Evolutionary conservation across 2,113 vertebrate species (phyloP), one percentile per base, ranked within the genome.

Genomic region (Dendropsophus ebraccatus): DNA sequence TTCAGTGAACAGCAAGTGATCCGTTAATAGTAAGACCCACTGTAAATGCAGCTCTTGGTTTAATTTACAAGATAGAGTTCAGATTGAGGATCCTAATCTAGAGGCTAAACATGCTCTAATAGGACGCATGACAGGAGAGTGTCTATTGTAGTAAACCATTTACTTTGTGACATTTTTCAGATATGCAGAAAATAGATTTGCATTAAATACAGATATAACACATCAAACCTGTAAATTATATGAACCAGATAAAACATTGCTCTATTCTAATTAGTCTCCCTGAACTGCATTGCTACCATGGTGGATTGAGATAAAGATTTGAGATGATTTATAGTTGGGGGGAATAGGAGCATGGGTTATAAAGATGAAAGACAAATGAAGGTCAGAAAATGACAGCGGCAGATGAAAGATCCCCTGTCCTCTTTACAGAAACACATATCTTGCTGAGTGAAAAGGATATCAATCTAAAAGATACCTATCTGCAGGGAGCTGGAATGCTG

Each of bases 351-450:
- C 47, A 50, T 35, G 41, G 45, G 73, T 50, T 75, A 75, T 75
- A 50, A 17, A 50, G 74, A 76, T 76, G 47, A 76, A 76, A 76
- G 47, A 76, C 74, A 76, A 50, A 52, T 50, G 45, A 76, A 76
- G 74, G 47, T 76, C 47, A 76, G 74, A 76, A 50, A 30, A 47
- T 76, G 23, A 50, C 23, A 49, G 47, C 45, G 16, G 4, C 45
- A 75, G 74, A 76, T 76, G 25, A 76, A 76, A 30, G 74, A 52
- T 52, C 47, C 52, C 21, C 19, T n/a, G 73, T 52, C 14, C 25
- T 52, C 8, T 76, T 52, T 76, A 76, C 45, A 30, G 28, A 52
- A 76, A 76, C 47, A 76, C 47, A 52, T 76, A 50, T 41, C 74
- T 76, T 69, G 65, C 17, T 32, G 65, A 69, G 30, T 52, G 13